Evolutionary conservation across 2,888 invertebrate species (phyloP).

Genomic region (Resseliella maxima): DNA sequence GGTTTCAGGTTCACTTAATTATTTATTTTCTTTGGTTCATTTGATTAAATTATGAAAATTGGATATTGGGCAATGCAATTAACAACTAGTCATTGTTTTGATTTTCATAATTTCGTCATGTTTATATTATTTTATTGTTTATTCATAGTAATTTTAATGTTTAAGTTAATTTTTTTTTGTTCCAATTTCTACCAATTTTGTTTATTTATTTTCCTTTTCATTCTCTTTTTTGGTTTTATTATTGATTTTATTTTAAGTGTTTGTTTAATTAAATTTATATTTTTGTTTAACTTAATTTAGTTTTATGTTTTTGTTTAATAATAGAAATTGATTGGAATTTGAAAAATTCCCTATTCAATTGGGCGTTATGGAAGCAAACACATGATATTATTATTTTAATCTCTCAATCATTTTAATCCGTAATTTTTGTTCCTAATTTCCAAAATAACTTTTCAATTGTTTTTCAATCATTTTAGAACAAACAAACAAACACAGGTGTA

Average conservation of each 20-base stretch:
- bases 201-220: background rate
- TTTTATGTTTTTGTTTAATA: constrained; percentile 23
- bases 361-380: constrained; percentile 53
- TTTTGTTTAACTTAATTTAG: background rate
- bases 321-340: no score
- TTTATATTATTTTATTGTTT: background rate
- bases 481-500: constrained; percentile 38
- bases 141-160: no score
- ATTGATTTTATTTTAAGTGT: no score
- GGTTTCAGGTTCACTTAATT: background rate
- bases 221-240: no score
- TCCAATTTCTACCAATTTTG: background rate
- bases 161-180: background rate
- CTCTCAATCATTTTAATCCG: background rate
- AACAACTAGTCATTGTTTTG: background rate
- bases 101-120: background rate
- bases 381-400: background rate
- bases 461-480: constrained; percentile 23
- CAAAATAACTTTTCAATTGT: background rate
- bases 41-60: background rate
- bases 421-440: background rate
- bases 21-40: background rate
- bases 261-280: background rate
- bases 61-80: no score
- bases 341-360: background rate